phyloP scores from a whole-genome alignment of 1,140 invertebrate species.

The Bombus waltoni region DNA sequence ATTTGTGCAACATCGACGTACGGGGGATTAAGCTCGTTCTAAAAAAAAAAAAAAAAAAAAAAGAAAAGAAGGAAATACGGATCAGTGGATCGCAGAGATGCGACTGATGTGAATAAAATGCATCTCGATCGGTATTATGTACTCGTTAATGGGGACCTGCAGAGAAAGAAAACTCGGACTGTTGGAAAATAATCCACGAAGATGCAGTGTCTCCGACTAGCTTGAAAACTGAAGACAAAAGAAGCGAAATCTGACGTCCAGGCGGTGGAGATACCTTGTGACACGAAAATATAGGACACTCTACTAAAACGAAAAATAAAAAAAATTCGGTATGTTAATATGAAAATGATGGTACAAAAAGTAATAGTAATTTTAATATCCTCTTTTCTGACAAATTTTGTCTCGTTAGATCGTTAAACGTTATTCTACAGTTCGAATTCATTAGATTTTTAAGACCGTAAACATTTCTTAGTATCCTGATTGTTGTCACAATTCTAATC shows the following conservation, averaged over 20 bases:
- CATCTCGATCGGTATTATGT: neutral
- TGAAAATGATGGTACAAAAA: neutral
- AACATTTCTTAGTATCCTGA: neutral
- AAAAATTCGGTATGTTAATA: neutral
- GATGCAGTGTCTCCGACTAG: neutral
- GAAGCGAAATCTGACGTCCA: neutral
- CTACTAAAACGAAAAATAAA: neutral
- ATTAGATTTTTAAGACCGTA: neutral
- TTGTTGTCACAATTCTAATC: neutral
- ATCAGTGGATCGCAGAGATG: neutral
- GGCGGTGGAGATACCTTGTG: neutral
- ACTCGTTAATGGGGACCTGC: neutral
- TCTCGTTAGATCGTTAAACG: neutral
- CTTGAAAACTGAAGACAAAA: neutral
- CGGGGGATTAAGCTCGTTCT: neutral
- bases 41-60: too few relatives aligned
- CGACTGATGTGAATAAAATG: neutral
- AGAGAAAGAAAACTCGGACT: neutral
- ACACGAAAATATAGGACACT: neutral
- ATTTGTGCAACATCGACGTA: neutral
- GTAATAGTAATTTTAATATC: neutral
- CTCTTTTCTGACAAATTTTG: neutral
- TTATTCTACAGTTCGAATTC: neutral
- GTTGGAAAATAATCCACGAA: neutral
- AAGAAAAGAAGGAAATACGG: neutral